Evolutionary conservation across 2,113 vertebrate genomes (phyloP).

Genomic region (Sterrhoptilus dennistouni): DNA sequence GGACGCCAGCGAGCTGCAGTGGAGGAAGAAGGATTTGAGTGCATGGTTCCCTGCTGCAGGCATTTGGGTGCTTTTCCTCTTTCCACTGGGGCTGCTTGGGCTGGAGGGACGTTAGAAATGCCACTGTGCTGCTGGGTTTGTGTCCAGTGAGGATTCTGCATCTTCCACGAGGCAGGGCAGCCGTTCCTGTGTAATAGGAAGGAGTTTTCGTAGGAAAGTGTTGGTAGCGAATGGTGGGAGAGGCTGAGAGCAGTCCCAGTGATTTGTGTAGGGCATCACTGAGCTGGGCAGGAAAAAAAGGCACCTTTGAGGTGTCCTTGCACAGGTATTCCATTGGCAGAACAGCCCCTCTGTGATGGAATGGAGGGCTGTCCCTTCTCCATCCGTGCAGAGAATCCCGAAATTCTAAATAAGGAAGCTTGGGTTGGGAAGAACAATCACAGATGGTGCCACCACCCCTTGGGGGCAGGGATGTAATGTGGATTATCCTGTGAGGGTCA

Average conservation of each 20-base stretch:
- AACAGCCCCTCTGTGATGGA: neutral
- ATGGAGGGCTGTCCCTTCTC: neutral
- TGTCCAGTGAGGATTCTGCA: neutral
- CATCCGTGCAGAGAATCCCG: neutral
- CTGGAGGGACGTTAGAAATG: neutral
- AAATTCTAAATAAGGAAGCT: neutral
- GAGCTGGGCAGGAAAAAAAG: neutral
- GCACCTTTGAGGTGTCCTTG: neutral
- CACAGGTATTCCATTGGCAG: neutral
- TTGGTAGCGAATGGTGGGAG: neutral
- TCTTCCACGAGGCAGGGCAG: neutral
- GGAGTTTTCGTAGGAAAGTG: no score
- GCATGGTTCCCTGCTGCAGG: neutral
- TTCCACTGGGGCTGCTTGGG: neutral
- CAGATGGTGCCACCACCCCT: neutral
- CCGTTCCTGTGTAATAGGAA: rapidly evolving
- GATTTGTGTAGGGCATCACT: neutral
- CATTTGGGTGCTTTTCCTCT: neutral
- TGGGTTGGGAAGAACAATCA: neutral
- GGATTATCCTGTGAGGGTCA: rapidly evolving
- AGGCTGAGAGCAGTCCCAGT: neutral
- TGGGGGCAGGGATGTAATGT: neutral
- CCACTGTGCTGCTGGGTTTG: neutral
- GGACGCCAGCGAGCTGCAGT: neutral
- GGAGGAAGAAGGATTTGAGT: conserved; percentile 36